Conservation (phyloP, 2,113 vertebrate genomes). For the Boulengeromyrus knoepffleri region DNA sequence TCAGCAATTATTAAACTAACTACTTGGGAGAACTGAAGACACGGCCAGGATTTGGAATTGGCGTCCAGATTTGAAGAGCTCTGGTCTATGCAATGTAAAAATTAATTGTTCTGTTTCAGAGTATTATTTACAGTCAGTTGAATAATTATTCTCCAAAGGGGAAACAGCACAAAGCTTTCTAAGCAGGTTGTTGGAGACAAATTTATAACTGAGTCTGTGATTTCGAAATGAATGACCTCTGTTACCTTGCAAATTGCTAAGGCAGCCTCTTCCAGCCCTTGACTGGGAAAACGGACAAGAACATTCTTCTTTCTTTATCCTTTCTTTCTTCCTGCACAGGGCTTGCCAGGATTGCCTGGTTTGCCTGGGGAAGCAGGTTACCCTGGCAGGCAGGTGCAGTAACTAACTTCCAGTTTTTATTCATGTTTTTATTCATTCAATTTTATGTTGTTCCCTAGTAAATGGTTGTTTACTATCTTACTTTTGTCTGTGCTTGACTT, state of each 20-base stretch:
- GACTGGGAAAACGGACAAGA: slow-evolving; percentile 16
- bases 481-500: not conserved
- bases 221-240: not conserved
- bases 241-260: not conserved
- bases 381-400: slow-evolving; percentile 99
- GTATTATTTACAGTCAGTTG: not conserved
- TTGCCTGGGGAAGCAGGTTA: slow-evolving; percentile 79
- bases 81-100: not conserved
- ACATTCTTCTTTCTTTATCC: slow-evolving; percentile 50
- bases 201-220: not conserved
- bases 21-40: not conserved
- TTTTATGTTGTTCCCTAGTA: not conserved
- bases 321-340: slow-evolving; percentile 59
- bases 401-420: slow-evolving; percentile 59
- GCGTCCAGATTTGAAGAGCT: not conserved
- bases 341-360: slow-evolving; percentile 75
- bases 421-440: slow-evolving; percentile 7
- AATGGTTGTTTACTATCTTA: not conserved
- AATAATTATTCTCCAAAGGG: not conserved
- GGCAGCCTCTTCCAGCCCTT: not conserved
- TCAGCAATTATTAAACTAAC: not conserved
- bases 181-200: not conserved
- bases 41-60: not conserved
- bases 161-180: not conserved
- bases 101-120: not conserved